Evolutionary conservation across 2,888 invertebrate species (phyloP).

Genomic region (Molorchus minor): DNA sequence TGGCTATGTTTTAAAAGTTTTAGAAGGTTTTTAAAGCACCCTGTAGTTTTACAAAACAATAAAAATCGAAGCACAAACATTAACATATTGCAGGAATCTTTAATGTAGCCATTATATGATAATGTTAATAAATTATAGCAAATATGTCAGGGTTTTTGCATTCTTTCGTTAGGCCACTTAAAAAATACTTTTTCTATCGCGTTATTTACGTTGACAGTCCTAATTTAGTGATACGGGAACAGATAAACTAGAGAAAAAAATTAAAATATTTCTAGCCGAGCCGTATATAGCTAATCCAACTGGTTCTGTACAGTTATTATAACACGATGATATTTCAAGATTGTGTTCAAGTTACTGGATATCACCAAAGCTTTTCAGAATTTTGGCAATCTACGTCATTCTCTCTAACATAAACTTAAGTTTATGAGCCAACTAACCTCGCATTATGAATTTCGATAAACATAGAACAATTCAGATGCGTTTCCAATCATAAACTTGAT

Average conservation of each 20-base stretch:
- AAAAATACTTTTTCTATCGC: background rate
- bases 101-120: slow-evolving; percentile 2
- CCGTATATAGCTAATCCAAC: slow-evolving; percentile 9
- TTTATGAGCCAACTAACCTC: slow-evolving; percentile 3
- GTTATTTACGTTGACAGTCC: slow-evolving; percentile 6
- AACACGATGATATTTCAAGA: slow-evolving; percentile 16
- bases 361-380: background rate
- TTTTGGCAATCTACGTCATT: slow-evolving; percentile 14
- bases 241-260: slow-evolving; percentile 12
- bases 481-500: too few species aligned
- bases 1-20: too few species aligned
- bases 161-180: background rate
- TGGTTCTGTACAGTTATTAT: slow-evolving; percentile 22
- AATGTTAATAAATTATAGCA: slow-evolving; percentile 3
- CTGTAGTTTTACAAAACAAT: background rate
- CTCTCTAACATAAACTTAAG: slow-evolving; percentile 8
- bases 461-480: too few species aligned
- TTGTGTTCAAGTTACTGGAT: slow-evolving; percentile 9
- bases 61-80: background rate
- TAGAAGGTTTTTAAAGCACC: background rate
- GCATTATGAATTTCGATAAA: too few species aligned
- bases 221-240: slow-evolving; percentile 3
- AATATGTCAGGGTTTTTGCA: slow-evolving; percentile 7
- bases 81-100: background rate
- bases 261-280: slow-evolving; percentile 12